These are phyloP conservation scores for Stegodyphus mimosarum DNA, from an alignment of 1,140 invertebrate genomes.

Conservation along the genomic window DNA sequence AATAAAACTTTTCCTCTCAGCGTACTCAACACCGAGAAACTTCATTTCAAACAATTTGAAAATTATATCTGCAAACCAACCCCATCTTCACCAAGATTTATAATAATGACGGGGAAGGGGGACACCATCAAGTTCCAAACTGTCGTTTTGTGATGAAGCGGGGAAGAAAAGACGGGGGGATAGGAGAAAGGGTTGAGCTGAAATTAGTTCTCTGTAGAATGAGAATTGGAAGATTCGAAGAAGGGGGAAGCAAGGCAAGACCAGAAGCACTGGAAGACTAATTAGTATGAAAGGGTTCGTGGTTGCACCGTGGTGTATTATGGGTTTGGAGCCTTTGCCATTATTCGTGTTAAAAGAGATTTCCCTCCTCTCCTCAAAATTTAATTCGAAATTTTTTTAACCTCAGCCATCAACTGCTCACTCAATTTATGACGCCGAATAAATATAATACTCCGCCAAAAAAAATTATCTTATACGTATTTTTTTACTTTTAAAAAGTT, in stretches of 20 bases:
- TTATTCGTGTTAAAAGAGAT: slow-evolving; percentile 27
- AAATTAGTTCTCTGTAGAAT: slow-evolving; percentile 22
- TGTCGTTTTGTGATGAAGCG: slow-evolving; percentile 39
- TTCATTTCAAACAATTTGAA: slow-evolving; percentile 55
- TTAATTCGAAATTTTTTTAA: slow-evolving; percentile 24
- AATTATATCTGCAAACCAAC: slow-evolving; percentile 32
- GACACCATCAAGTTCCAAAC: slow-evolving; percentile 11
- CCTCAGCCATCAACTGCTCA: neutral
- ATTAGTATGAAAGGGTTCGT: slow-evolving; percentile 57
- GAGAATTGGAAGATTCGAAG: no score
- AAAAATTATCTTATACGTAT: no score
- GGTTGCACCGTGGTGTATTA: slow-evolving; percentile 47
- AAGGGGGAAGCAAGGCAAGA: neutral
- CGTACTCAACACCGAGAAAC: neutral
- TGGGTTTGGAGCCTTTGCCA: slow-evolving; percentile 25
- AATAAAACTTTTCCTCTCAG: slow-evolving; percentile 44
- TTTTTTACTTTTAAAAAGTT: neutral
- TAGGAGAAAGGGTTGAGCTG: slow-evolving; percentile 19
- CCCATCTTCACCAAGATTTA: slow-evolving; percentile 27
- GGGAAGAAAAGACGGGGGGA: slow-evolving; percentile 11
- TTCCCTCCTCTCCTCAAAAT: neutral
- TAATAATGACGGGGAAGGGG: slow-evolving; percentile 20
- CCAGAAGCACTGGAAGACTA: slow-evolving; percentile 6
- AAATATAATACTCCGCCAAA: neutral
- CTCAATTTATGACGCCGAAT: slow-evolving; percentile 26